Evolutionary conservation across 2,797 vertebrate species (phyloP), one percentile per base, ranked within the genome.

Genomic region (Paramormyrops hopkinsi): DNA sequence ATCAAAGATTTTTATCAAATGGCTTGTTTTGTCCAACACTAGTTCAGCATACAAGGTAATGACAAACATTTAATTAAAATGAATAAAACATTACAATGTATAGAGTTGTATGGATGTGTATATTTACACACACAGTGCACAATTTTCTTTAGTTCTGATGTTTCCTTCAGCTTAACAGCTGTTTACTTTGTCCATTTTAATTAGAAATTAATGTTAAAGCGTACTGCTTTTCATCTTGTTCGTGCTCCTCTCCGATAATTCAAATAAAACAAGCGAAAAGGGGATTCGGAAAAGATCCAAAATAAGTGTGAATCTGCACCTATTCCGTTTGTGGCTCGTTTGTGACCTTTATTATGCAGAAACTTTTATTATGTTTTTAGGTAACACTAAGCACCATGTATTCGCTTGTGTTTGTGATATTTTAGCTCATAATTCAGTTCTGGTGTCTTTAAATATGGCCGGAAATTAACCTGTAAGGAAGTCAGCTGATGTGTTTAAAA

Each of bases 371-470:
- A 4, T 33, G 53, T 84, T 37, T 37, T 41, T 6, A 33, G 37
- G 37, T 53, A 19, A 25, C 3, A 53, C 59, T 37, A 4, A 7
- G 33, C 51, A 83, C 11, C 41, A 41, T 48, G 3, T 17, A 44
- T n/a, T 48, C 3, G 8, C 1, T 19, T 44, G 19, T 82, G 17
- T 9, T 88, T 25, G 33, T 88, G 50, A 19, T 56, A 53, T 46
- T 51, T 50, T 79, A 69, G 17, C 11, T 88, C 76, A 88, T 56
- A 59, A 82, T 88, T 88, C 29, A 44, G 33, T 79, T 79, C 14
- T 44, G 37, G 37, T 79, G 41, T 44, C 17, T 41, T 19, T 79
- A 19, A 79, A 79, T 79, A 79, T 44, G 37, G 6, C 17, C 17
- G 2, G n/a, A n/a, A 79, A 79, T 44, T 17, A n/a, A 41, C 73